Base-by-base conservation (phyloP, 1,140 invertebrate species). In the Rhynchophorus ferrugineus region DNA sequence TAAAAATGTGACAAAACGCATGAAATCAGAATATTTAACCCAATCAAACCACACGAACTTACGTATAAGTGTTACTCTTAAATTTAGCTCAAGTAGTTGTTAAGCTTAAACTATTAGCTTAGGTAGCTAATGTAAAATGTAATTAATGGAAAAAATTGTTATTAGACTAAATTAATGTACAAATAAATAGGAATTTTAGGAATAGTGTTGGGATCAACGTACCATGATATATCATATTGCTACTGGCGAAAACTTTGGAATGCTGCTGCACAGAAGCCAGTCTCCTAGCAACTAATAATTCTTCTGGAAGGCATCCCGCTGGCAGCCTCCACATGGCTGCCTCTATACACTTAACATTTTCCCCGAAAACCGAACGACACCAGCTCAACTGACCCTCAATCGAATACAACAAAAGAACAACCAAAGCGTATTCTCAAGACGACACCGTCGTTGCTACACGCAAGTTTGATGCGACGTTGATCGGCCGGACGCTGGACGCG, bases 201-300 rank as follows among this genome's bases (percentile, higher is more conserved):
- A n/a, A n/a, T n/a, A n/a, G n/a, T n/a, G n/a, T n/a, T n/a, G n/a
- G n/a, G n/a, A n/a, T n/a, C n/a, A n/a, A 61, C 52, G 45, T 62
- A 73, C 73, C 73, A 65, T 74, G 75, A 54, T 74, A 75, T 49
- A 75, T 69, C 69, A 75, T 72, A 44, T 65, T 66, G 13, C 63
- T 59, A 34, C 70, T 60, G 46, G 63, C 59, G 17, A 66, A 41
- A 35, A 64, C 63, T 56, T 66, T 61, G 24, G 62, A 58, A 21
- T 61, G 61, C 20, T 62, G 60, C 7, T 64, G 52, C n/a, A 67
- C 67, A 3, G 51, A 29, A 6, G 63, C 64, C 14, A 69, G 55
- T 38, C 65, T 60, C 9, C 62, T 58, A 11, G 65, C 65, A 46
- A 65, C 62, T 41, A 70, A 50, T 24, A 69, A 55, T 54, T 70